Percentiles rank a stretch among this genome's conserved stretches.
Conservation (phyloP, 2,113 vertebrate genomes). For the Smithornis capensis region DNA sequence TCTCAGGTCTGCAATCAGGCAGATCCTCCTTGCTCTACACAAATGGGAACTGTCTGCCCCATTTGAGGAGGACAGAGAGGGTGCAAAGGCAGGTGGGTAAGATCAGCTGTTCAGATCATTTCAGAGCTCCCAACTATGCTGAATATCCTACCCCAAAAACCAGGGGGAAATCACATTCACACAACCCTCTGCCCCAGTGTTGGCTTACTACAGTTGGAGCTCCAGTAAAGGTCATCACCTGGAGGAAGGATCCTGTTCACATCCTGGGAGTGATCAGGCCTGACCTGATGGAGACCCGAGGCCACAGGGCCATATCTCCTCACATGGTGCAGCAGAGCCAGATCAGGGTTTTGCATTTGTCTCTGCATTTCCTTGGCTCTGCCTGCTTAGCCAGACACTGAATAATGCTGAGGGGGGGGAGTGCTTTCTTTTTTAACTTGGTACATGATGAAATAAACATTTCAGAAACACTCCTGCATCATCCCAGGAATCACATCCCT, state of each 20-base stretch:
- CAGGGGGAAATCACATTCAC: not conserved
- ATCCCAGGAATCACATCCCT: not conserved
- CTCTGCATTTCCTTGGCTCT: not conserved
- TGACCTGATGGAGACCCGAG: not conserved
- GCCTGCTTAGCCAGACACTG: not conserved
- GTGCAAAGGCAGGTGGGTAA: not conserved
- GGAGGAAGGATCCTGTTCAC: not conserved
- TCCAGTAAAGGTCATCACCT: not conserved
- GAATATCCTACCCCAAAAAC: not conserved
- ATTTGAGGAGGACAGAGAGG: not conserved
- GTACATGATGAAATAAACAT: not conserved
- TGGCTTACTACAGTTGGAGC: not conserved
- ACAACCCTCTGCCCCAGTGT: not conserved
- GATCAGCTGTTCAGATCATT: not conserved
- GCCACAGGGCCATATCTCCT: not conserved
- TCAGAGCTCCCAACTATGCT: not conserved
- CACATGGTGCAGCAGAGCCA: not conserved
- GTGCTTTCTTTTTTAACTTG: not conserved
- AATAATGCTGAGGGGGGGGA: not conserved
- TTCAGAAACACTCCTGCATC: not conserved
- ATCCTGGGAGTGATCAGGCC: not conserved
- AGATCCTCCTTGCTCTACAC: not conserved
- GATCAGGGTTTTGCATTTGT: not conserved
- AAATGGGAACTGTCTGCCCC: not conserved
- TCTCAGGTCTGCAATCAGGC: not conserved